Evolutionary conservation across 2,888 invertebrate genomes (phyloP).

Genomic region (Lasioglossum zephyrum): DNA sequence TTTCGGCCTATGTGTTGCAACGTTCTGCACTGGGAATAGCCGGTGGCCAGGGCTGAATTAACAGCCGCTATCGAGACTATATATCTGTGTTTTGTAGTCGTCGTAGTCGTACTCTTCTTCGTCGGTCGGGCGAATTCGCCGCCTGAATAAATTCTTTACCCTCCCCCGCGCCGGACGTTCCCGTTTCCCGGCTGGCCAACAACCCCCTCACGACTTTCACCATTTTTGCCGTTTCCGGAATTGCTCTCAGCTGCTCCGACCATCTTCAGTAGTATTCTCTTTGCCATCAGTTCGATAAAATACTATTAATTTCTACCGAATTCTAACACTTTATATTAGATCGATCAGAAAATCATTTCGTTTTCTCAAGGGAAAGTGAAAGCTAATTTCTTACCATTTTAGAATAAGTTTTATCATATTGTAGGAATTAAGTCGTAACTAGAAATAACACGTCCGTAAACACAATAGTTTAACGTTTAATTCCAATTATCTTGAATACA

Average conservation of each 20-base stretch:
- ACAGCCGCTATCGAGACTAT: constrained; percentile 62
- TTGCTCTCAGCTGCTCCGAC: not conserved
- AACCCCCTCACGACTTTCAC: not conserved
- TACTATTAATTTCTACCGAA: not conserved
- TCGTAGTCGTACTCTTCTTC: not conserved
- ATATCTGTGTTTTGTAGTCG: constrained; percentile 51
- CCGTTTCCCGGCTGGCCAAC: not conserved
- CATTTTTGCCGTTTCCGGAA: not conserved
- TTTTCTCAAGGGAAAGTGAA: too few relatives aligned
- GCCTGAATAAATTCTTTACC: constrained; percentile 20
- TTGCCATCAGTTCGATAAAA: not conserved
- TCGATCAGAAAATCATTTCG: too few relatives aligned
- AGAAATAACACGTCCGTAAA: too few relatives aligned
- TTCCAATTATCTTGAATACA: too few relatives aligned
- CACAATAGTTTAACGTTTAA: too few relatives aligned
- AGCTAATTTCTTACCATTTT: too few relatives aligned
- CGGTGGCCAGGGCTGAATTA: constrained; percentile 75
- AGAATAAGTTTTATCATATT: too few relatives aligned
- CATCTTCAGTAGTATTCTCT: not conserved
- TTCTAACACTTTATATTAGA: too few relatives aligned
- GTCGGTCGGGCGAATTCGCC: constrained; percentile 18
- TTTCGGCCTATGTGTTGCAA: constrained; percentile 76
- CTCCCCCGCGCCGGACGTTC: constrained; percentile 1
- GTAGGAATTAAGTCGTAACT: too few relatives aligned
- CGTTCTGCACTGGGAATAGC: constrained; percentile 79